Base-by-base conservation (phyloP, 92 coral and sea anemone species). In the Umimayanthus kanabou region DNA sequence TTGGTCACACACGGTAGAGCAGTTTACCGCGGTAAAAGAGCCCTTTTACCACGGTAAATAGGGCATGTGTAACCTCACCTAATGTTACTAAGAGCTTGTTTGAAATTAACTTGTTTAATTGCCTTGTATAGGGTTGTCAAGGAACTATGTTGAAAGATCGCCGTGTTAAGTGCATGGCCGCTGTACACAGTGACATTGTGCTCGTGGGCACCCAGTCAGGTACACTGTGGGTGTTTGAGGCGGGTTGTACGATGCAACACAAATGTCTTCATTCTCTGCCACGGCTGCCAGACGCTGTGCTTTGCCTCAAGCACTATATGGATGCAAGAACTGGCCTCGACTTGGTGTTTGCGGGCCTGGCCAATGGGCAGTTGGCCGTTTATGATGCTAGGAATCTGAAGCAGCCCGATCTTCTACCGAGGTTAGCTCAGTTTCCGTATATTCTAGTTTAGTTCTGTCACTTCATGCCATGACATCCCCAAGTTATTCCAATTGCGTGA, bases 201-300 rank as follows among this genome's bases (percentile, higher is more conserved):
- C 89, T 97, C 39, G 97, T 93, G 33, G 99, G 99, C 79, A 95
- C 98, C 1, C 99, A 95, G 85, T 95, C 99, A 1, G 99, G 99
- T 14, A 91, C 73, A 14, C 47, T 97, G 75, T 97, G 98, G 97
- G 97, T 94, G 61, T 97, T 95, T 73, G 96, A 97, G 84, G 98
- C 94, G 22, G 47, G 78, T 75, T 69, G 30, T 42, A 66, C 86
- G 10, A 71, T 26, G 76, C 71, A 88, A 40, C 96, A 90, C 85
- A 47, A 76, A 39, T 90, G 96, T 79, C 66, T 77, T 69, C 93
- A 90, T 88, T 80, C 91, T 66, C 88, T 93, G 61, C 90, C 93
- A 20, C 79, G 64, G 66, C 92, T 97, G 6, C 90, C 91, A 4
- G 96, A 94, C 61, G 96, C 97, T 13, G 88, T 97, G 6, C 91